phyloP scores from a whole-genome alignment of 2,797 vertebrate genomes.

The Columba guinea region DNA sequence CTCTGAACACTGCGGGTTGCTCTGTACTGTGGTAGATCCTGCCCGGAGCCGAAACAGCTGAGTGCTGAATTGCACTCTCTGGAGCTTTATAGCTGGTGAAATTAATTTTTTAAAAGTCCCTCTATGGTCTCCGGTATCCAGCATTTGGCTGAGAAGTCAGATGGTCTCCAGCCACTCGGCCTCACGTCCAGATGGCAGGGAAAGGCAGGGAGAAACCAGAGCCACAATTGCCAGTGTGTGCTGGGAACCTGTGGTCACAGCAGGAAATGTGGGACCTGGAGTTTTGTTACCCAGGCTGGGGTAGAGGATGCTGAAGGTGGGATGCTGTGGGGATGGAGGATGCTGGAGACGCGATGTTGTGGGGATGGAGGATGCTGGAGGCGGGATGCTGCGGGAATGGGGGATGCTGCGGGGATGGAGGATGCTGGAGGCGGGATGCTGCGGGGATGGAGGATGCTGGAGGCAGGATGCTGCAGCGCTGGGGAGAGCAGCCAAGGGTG shows the following conservation, averaged over 20 bases:
- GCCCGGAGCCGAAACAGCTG: accelerated
- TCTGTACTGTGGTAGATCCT: not conserved
- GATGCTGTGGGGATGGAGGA: too few species aligned
- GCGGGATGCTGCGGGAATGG: not conserved
- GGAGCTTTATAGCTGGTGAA: not conserved
- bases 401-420: not conserved
- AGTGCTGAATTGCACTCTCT: not conserved
- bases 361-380: too few species aligned
- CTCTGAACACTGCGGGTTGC: accelerated
- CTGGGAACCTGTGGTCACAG: not conserved
- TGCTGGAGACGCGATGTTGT: too few species aligned
- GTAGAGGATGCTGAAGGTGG: too few species aligned
- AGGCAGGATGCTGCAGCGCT: not conserved
- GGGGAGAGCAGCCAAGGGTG: accelerated
- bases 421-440: not conserved
- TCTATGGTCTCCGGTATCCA: not conserved
- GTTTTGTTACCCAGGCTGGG: too few species aligned
- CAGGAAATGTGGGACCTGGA: not conserved
- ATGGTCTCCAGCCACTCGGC: not conserved
- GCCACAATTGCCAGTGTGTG: not conserved
- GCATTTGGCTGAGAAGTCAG: not conserved
- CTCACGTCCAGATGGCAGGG: not conserved
- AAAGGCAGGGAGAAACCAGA: not conserved
- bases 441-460: too few species aligned
- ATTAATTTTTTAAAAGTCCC: constrained; percentile 33